Base-by-base conservation (phyloP, 2,888 invertebrate genomes). In the Dolichopus griseipennis region DNA sequence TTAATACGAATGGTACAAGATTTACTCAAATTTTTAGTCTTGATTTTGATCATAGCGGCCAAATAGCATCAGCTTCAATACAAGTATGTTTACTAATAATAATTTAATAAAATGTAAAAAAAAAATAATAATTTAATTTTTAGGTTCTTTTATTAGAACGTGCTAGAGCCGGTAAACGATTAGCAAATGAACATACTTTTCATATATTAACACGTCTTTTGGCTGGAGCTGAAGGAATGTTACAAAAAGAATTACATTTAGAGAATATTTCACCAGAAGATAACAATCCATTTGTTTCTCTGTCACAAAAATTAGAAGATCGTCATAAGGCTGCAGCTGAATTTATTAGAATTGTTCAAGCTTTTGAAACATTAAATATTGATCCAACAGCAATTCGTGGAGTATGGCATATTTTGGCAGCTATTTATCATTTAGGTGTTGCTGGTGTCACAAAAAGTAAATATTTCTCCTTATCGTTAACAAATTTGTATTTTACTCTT, bases 1-100 rank as follows among this genome's bases (percentile, higher is more conserved):
- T 93, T 75, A 96, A 97, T 81, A 83, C 88, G 9, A 93, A 93
- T 82, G 94, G 96, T 15, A 93, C 95, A 0, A 87, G 95, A 67
- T 94, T 92, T 81, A 92, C 95, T 2, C 93, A 95, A 74, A 85
- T 97, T n/a, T 89, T 95, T 73, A 94, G 94, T 68, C 82, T 98
- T 73, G 97, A 97, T 80, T 96, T 96, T 80, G 97, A 97, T 83
- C 93, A 95, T 76, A 90, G 92, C 65, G 96, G 96, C 34, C 89
- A 91, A 73, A 88, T 97, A 68, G 92, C 92, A 3, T 93, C 95
- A 0, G 94, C 94, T 0, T 94, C 94, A 1, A 84, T 96, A 41
- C 96, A 97, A 84, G 92, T 81, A 72, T 74, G 68, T 65, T 12
- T 62, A n/a, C 67, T 27, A 67, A 10, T n/a, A 20, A 12, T 52